phyloP scores from a whole-genome alignment of 2,888 invertebrate genomes.

The Drosophila helvetica region DNA sequence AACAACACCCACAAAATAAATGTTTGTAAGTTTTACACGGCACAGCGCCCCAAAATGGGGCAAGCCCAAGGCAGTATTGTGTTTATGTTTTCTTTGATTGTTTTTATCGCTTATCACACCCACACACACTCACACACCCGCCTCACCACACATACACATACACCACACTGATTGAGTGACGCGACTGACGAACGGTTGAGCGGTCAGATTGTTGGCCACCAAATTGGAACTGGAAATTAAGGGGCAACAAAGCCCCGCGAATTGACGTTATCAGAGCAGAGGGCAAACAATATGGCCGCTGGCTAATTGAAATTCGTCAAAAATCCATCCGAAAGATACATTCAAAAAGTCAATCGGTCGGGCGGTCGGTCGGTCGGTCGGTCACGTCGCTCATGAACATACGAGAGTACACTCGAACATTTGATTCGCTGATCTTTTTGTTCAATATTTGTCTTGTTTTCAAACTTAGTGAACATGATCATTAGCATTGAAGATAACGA shows the following conservation, averaged over 20 bases:
- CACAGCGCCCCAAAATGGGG: constrained; percentile 57
- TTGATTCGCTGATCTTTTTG: constrained; percentile 68
- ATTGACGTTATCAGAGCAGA: constrained; percentile 24
- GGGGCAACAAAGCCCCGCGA: constrained; percentile 25
- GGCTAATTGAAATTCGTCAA: constrained; percentile 30
- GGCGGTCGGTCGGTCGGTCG: constrained; percentile 7
- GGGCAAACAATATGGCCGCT: constrained; percentile 21
- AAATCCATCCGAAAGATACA: constrained; percentile 7
- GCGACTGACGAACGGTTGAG: constrained; percentile 28
- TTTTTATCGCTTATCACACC: constrained; percentile 59
- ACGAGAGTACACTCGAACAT: constrained; percentile 20
- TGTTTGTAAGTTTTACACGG: constrained; percentile 74
- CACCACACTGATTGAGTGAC: constrained; percentile 28
- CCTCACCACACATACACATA: constrained; percentile 11
- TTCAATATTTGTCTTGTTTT: constrained; percentile 67
- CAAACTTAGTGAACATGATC: constrained; percentile 64
- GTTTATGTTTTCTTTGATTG: constrained; percentile 52
- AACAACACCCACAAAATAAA: constrained; percentile 50
- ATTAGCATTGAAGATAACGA: constrained; percentile 74
- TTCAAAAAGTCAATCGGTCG: constrained; percentile 10
- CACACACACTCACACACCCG: constrained; percentile 22
- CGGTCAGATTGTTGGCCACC: constrained; percentile 29
- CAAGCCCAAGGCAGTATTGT: constrained; percentile 75
- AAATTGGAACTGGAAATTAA: constrained; percentile 9
- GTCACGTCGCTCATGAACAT: constrained; percentile 32